These are phyloP conservation scores for Xenops minutus DNA, from an alignment of 2,797 vertebrate species.

Conservation along the genomic window DNA sequence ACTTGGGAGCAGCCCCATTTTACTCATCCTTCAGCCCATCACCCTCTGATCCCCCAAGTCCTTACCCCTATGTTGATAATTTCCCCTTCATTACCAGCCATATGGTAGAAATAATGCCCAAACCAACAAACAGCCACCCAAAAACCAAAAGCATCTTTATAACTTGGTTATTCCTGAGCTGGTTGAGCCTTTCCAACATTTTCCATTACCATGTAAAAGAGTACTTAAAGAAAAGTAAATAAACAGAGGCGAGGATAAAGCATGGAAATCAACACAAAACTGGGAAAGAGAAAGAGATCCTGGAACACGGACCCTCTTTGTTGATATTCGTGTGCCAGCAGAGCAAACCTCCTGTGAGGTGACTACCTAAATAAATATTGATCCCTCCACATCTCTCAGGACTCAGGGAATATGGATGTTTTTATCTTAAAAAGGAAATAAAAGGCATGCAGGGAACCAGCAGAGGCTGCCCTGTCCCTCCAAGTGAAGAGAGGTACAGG, in stretches of 20 bases:
- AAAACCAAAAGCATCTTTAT: not conserved
- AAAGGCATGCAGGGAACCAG: not conserved
- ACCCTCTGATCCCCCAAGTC: not conserved
- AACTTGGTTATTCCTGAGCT: not conserved
- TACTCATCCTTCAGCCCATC: not conserved
- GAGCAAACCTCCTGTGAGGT: not conserved
- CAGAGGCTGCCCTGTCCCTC: rapidly evolving
- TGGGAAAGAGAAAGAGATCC: not conserved
- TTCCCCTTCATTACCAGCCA: rapidly evolving
- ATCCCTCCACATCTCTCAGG: not conserved
- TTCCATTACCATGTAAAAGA: not conserved
- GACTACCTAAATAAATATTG: not conserved
- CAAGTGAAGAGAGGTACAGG: not conserved
- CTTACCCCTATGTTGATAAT: not conserved
- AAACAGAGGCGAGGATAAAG: not conserved
- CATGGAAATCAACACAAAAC: not conserved
- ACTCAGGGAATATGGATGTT: not conserved
- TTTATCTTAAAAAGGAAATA: not conserved
- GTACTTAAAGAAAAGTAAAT: not conserved
- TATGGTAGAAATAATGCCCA: not conserved
- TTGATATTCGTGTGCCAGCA: not conserved
- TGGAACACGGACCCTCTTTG: not conserved
- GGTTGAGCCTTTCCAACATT: not conserved
- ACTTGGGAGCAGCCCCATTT: not conserved
- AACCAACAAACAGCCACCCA: not conserved